Conservation (phyloP, 1,140 invertebrate species). For the Chrysopa pallens region DNA sequence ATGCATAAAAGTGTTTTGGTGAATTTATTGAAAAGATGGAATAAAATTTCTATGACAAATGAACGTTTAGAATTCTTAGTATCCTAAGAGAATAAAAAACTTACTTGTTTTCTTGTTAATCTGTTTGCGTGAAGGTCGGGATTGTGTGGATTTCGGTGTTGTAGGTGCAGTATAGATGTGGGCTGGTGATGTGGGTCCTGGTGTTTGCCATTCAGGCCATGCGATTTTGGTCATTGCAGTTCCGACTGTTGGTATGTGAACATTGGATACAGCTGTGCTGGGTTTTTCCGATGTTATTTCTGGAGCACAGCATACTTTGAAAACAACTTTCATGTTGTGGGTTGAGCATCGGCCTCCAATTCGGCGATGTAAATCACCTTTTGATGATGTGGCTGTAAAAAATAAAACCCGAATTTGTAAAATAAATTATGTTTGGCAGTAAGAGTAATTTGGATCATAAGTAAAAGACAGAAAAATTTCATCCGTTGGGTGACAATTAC, state of each 20-base stretch:
- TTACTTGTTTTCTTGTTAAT: slow-evolving; percentile 36
- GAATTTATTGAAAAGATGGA: too few relatives aligned
- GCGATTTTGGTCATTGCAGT: slow-evolving; percentile 31
- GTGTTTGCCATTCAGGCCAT: slow-evolving; percentile 20
- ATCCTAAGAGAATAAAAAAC: slow-evolving; percentile 6
- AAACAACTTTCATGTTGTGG: slow-evolving; percentile 89
- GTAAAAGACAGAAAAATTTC: too few relatives aligned
- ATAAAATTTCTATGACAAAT: too few relatives aligned
- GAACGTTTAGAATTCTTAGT: not conserved
- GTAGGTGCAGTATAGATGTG: slow-evolving; percentile 6
- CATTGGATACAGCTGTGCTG: slow-evolving; percentile 23
- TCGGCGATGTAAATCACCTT: slow-evolving; percentile 71
- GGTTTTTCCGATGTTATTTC: slow-evolving; percentile 26
- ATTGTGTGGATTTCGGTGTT: slow-evolving; percentile 5
- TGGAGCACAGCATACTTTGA: slow-evolving; percentile 76
- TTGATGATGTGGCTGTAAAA: slow-evolving; percentile 58
- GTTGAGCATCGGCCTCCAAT: slow-evolving; percentile 75
- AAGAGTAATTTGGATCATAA: too few relatives aligned
- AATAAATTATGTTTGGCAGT: too few relatives aligned
- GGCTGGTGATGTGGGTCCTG: slow-evolving; percentile 15
- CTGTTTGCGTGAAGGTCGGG: slow-evolving; percentile 10
- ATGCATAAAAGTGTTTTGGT: too few relatives aligned
- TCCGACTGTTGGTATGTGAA: slow-evolving; percentile 18
- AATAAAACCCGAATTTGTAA: too few relatives aligned
- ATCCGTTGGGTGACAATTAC: too few relatives aligned